These are phyloP conservation scores for Epiperipatus broadwayi DNA, from an alignment of 2,888 invertebrate genomes.

Conservation along the genomic window DNA sequence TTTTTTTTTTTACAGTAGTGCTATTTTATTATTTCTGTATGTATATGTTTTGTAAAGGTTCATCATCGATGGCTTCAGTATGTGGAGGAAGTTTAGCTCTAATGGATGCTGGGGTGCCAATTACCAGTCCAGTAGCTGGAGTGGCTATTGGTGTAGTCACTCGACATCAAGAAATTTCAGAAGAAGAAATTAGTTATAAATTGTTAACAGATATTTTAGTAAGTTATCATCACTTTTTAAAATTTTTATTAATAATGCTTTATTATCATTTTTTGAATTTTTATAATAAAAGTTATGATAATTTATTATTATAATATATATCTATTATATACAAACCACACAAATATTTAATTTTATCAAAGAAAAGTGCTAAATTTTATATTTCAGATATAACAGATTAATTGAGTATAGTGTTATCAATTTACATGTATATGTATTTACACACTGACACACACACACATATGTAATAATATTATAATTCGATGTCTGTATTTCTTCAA, in stretches of 20 bases:
- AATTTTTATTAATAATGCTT: constrained; percentile 1
- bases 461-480: too few relatives aligned
- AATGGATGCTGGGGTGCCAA: constrained; percentile 82
- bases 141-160: constrained; percentile 83
- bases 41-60: constrained; percentile 38
- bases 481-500: too few relatives aligned
- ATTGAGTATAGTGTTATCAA: too few relatives aligned
- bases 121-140: constrained; percentile 61
- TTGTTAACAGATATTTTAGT: constrained; percentile 78
- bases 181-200: constrained; percentile 43
- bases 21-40: constrained; percentile 7
- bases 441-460: too few relatives aligned
- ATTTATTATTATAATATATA: too few relatives aligned
- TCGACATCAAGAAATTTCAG: constrained; percentile 31
- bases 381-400: too few relatives aligned
- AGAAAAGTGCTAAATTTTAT: too few relatives aligned
- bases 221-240: constrained; percentile 27
- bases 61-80: constrained; percentile 95
- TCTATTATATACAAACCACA: too few relatives aligned
- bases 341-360: too few relatives aligned
- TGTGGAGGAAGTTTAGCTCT: constrained; percentile 88
- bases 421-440: too few relatives aligned
- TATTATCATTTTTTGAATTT: neutral
- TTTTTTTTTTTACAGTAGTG: too few relatives aligned
- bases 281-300: neutral